Conservation (phyloP, 2,888 invertebrate species). For the Ypsolopha sequella region DNA sequence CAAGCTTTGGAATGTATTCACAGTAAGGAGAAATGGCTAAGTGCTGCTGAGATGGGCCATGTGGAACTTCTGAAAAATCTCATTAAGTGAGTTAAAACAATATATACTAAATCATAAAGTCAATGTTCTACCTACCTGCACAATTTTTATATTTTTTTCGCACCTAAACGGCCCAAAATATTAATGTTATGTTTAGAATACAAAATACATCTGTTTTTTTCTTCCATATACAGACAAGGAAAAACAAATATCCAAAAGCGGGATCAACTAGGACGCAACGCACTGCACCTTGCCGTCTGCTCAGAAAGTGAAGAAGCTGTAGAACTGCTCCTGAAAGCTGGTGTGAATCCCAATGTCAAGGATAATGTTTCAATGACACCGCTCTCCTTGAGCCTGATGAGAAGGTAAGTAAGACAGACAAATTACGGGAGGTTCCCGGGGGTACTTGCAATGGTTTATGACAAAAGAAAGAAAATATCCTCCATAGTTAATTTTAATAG, state of each 20-base stretch:
- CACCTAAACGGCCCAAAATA: too few relatives aligned
- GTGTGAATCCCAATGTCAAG: slow-evolving; percentile 35
- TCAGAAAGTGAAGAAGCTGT: slow-evolving; percentile 28
- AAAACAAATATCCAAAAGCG: slow-evolving; percentile 27
- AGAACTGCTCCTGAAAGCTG: slow-evolving; percentile 31
- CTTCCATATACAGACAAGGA: slow-evolving; percentile 3
- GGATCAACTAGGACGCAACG: slow-evolving; percentile 46
- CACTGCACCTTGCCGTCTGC: slow-evolving; percentile 47
- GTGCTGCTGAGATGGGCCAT: slow-evolving; percentile 45
- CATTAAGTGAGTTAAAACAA: slow-evolving; percentile 23
- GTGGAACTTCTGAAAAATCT: slow-evolving; percentile 21
- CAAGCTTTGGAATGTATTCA: too few relatives aligned
- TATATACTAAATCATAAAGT: too few relatives aligned
- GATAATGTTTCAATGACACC: slow-evolving; percentile 60
- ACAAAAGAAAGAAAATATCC: too few relatives aligned
- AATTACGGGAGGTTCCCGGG: too few relatives aligned
- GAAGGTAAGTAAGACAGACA: slow-evolving; percentile 29
- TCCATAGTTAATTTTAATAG: too few relatives aligned
- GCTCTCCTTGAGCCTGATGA: slow-evolving; percentile 47
- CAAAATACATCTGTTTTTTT: neutral
- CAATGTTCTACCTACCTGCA: too few relatives aligned
- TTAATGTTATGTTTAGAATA: too few relatives aligned
- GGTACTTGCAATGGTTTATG: too few relatives aligned
- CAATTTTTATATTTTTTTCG: too few relatives aligned
- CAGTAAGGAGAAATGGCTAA: slow-evolving; percentile 10